Conservation (phyloP, 2,888 invertebrate genomes). For the Pilophorus perplexus region DNA sequence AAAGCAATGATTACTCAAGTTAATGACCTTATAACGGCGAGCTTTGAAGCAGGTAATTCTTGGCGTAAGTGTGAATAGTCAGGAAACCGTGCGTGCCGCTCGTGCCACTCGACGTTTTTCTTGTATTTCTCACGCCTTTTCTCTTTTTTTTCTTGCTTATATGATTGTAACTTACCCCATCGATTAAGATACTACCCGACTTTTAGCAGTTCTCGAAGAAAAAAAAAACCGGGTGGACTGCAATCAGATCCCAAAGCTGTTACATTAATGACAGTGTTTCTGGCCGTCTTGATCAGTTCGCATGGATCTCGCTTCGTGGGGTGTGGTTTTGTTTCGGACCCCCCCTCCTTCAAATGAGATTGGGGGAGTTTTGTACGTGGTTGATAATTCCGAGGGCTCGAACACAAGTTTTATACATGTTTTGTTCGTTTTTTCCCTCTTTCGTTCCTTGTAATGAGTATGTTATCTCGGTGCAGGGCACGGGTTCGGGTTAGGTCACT, state of each 20-base stretch:
- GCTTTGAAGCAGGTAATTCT: too few relatives aligned
- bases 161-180: slow-evolving; percentile 1
- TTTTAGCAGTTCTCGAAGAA: too few relatives aligned
- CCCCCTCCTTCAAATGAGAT: too few relatives aligned
- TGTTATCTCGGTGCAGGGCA: too few relatives aligned
- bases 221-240: too few relatives aligned
- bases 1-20: too few relatives aligned
- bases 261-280: slow-evolving; percentile 2
- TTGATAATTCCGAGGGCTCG: slow-evolving; percentile 3
- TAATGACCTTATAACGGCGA: too few relatives aligned
- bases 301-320: slow-evolving; percentile 5
- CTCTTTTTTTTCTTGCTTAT: background rate
- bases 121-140: background rate
- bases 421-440: background rate
- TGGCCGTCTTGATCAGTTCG: background rate
- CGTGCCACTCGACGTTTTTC: too few relatives aligned
- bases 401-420: background rate
- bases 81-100: background rate
- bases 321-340: too few relatives aligned
- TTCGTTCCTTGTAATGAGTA: too few relatives aligned
- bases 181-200: slow-evolving; percentile 4
- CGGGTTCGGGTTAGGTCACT: too few relatives aligned
- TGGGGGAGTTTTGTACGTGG: background rate
- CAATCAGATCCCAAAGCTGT: background rate
- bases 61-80: too few relatives aligned